Evolutionary conservation across 1,140 invertebrate genomes (phyloP).

Genomic region (Cotesia typhae): DNA sequence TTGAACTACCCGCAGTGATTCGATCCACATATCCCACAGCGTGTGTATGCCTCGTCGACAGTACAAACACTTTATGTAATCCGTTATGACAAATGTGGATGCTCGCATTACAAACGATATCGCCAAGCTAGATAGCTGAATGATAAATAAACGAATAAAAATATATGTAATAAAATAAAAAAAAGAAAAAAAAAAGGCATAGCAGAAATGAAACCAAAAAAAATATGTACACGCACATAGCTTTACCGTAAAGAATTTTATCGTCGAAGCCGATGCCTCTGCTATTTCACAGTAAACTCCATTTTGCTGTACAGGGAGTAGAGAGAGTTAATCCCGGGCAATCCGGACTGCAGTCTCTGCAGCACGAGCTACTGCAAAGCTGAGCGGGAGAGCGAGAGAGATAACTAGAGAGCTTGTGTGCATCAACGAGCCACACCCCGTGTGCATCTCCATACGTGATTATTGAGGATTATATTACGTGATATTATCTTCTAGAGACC

Average conservation of each 20-base stretch:
- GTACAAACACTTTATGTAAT: conserved; percentile 10
- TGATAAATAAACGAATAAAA: conserved; percentile 4
- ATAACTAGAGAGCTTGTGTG: too few relatives aligned
- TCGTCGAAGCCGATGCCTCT: conserved; percentile 5
- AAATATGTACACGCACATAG: background rate
- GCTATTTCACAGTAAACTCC: conserved; percentile 17
- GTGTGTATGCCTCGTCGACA: background rate
- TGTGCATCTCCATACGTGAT: background rate
- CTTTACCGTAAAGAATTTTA: conserved; percentile 20
- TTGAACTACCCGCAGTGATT: background rate
- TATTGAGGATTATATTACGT: conserved; percentile 10
- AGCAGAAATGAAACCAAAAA: background rate
- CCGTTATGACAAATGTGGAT: background rate
- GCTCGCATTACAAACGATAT: conserved; percentile 6
- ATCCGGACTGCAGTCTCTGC: conserved; percentile 22
- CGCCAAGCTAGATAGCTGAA: background rate
- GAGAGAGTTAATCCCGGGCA: conserved; percentile 23
- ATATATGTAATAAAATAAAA: background rate
- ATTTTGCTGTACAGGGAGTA: conserved; percentile 8
- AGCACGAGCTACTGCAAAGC: conserved; percentile 27
- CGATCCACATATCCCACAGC: too few relatives aligned
- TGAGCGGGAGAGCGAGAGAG: too few relatives aligned
- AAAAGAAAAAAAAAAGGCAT: background rate
- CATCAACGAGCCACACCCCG: background rate
- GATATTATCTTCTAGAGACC: background rate